phyloP scores from a whole-genome alignment of 2,113 vertebrate species.

The Nothoprocta perdicaria region DNA sequence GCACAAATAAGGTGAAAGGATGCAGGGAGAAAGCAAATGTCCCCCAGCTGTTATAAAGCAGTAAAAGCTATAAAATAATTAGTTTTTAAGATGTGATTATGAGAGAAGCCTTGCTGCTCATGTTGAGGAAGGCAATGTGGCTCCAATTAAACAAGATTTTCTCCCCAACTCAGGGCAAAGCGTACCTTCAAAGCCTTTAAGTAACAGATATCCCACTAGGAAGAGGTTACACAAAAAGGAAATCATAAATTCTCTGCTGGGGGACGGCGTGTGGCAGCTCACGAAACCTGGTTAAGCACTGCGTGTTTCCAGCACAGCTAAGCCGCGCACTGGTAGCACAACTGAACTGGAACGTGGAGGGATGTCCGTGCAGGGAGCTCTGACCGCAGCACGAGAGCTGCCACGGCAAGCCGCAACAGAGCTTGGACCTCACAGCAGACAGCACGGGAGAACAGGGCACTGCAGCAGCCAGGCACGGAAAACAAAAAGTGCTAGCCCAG shows the following conservation, averaged over 20 bases:
- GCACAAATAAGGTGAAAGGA: neutral
- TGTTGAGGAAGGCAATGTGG: neutral
- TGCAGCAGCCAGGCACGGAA: rapidly evolving
- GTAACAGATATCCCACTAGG: neutral
- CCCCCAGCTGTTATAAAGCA: neutral
- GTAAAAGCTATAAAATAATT: neutral
- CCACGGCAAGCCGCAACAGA: neutral
- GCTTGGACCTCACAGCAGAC: rapidly evolving
- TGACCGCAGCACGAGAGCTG: neutral
- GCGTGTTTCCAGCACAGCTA: rapidly evolving
- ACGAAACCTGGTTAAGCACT: too few species aligned
- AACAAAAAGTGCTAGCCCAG: neutral
- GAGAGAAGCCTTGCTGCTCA: neutral
- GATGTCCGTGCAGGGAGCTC: neutral
- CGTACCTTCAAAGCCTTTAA: neutral
- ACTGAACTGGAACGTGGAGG: neutral
- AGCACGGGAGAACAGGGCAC: rapidly evolving
- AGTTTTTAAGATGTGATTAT: neutral
- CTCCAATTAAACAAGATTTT: neutral
- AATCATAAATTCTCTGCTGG: rapidly evolving
- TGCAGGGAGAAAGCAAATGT: rapidly evolving
- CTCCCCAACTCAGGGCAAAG: neutral
- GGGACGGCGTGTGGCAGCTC: neutral
- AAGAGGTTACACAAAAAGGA: neutral
- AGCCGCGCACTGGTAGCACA: rapidly evolving